Conservation (phyloP, 2,888 invertebrate genomes). For the Oxytorus armatus region DNA sequence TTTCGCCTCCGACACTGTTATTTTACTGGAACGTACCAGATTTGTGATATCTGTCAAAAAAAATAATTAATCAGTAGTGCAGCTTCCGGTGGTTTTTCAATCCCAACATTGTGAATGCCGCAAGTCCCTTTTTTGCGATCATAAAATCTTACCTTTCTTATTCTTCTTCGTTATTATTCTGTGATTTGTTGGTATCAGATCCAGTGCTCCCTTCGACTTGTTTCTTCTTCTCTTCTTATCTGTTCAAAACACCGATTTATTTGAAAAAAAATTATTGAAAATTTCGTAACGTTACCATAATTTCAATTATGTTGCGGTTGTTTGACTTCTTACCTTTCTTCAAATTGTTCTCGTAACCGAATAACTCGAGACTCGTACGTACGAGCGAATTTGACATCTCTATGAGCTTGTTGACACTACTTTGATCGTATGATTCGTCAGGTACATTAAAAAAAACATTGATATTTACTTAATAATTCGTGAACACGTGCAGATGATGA, state of each 20-base stretch:
- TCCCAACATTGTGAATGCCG: too few relatives aligned
- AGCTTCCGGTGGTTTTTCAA: background rate
- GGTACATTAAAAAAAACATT: too few relatives aligned
- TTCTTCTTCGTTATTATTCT: slow-evolving; percentile 75
- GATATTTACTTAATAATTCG: too few relatives aligned
- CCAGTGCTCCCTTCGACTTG: slow-evolving; percentile 77
- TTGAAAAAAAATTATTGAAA: too few relatives aligned
- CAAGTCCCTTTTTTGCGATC: too few relatives aligned
- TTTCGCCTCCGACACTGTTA: slow-evolving; percentile 76
- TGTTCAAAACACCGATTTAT: slow-evolving; percentile 69
- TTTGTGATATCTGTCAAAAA: slow-evolving; percentile 62
- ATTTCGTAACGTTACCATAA: slow-evolving; percentile 53
- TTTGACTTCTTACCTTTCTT: slow-evolving; percentile 72
- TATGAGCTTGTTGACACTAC: background rate
- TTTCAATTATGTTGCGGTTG: slow-evolving; percentile 28
- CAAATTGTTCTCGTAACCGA: slow-evolving; percentile 82
- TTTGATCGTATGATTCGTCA: too few relatives aligned
- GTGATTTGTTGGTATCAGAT: slow-evolving; percentile 80
- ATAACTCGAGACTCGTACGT: slow-evolving; percentile 86
- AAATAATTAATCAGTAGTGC: slow-evolving; percentile 11
- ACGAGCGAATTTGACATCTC: slow-evolving; percentile 87
- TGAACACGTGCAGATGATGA: too few relatives aligned
- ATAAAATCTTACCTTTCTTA: slow-evolving; percentile 76
- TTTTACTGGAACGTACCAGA: slow-evolving; percentile 72
- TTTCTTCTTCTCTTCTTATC: slow-evolving; percentile 82